A percentile compares a stretch with the other conserved stretches of the same genome.
Conservation (phyloP, 2,113 vertebrate species). For the Rutilus rutilus region DNA sequence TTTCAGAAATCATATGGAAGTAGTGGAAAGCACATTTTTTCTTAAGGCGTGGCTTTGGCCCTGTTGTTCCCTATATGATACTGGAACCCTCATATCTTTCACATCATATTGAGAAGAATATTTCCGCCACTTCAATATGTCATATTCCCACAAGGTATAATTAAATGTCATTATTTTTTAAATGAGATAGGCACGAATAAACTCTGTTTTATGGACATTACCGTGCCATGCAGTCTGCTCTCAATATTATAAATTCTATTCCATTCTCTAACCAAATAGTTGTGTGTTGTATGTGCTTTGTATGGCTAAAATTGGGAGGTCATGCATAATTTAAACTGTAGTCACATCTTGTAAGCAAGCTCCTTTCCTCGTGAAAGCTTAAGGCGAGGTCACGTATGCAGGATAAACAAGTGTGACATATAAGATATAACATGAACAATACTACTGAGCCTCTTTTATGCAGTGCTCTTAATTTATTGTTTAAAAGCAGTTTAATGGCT, state of each 20-base stretch:
- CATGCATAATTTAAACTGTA: not conserved
- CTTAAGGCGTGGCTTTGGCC: too few species aligned
- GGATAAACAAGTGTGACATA: slow-evolving; percentile 14
- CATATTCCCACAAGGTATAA: not conserved
- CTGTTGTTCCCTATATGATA: not conserved
- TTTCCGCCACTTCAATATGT: not conserved
- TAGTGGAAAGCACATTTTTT: too few species aligned
- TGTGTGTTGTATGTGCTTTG: not conserved
- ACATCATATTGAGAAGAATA: not conserved
- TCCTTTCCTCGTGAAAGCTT: not conserved
- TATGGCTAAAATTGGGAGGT: not conserved
- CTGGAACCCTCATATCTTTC: not conserved
- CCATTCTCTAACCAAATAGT: not conserved
- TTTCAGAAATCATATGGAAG: too few species aligned
- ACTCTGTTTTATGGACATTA: not conserved
- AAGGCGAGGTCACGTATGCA: not conserved
- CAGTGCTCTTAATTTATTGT: not conserved
- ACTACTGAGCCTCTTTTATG: not conserved
- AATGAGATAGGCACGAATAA: not conserved
- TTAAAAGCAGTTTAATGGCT: not conserved
- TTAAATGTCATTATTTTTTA: not conserved
- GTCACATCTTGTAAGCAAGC: not conserved
- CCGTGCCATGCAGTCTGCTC: not conserved
- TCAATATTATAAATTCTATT: not conserved
- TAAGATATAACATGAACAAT: not conserved